phyloP scores from a whole-genome alignment of 2,113 vertebrate genomes.

The Tringa solitaria region DNA sequence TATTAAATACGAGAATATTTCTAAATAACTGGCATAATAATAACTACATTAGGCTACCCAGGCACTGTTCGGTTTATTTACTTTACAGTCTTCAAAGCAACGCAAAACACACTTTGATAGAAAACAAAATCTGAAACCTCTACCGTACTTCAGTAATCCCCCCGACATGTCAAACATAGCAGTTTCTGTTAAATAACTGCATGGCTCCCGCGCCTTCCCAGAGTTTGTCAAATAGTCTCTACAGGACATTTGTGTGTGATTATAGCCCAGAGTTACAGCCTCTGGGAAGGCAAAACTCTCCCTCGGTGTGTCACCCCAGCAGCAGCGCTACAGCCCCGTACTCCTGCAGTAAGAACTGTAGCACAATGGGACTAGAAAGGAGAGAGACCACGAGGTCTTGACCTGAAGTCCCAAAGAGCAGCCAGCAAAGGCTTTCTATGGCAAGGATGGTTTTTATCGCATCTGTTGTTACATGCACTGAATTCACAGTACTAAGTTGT shows the following conservation, averaged over 20 bases:
- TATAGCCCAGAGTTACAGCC: neutral
- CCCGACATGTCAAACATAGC: neutral
- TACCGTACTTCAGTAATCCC: neutral
- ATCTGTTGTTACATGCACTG: neutral
- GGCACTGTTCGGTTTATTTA: neutral
- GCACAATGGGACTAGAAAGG: neutral
- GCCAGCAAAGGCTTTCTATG: neutral
- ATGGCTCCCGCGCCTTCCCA: neutral
- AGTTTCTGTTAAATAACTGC: neutral
- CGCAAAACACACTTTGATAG: neutral
- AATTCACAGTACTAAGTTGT: neutral
- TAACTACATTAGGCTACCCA: neutral
- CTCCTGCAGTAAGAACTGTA: neutral
- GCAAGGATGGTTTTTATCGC: neutral
- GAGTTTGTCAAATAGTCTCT: neutral
- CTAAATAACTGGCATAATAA: neutral
- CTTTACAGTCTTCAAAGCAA: neutral
- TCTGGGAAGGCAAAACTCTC: neutral
- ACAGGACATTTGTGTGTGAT: neutral
- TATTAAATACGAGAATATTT: neutral
- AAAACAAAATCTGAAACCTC: neutral
- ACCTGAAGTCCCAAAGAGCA: neutral
- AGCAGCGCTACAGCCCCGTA: neutral
- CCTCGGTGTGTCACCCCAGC: rapidly evolving
- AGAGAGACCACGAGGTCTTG: neutral